Evolutionary conservation across 1,140 invertebrate genomes (phyloP).

Genomic region (Tachypleus tridentatus): DNA sequence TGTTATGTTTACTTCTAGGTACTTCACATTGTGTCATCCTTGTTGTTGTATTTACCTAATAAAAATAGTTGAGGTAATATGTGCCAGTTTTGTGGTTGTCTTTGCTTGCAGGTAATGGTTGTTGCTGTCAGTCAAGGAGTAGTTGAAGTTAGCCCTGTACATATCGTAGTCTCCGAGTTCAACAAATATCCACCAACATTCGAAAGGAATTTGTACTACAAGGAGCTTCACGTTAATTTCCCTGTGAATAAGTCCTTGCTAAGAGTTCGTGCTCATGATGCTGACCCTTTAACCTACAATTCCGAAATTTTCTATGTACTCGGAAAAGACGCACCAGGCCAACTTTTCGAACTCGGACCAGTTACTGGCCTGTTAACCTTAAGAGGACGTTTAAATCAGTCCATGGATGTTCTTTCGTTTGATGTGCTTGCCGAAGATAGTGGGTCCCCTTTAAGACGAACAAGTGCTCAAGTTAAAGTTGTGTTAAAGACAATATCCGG

Average conservation of each 20-base stretch:
- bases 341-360: neutral
- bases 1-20: too few relatives aligned
- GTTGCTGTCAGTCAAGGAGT: constrained; percentile 17
- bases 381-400: neutral
- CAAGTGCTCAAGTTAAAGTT: constrained; percentile 14
- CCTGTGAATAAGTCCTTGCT: constrained; percentile 11
- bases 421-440: constrained; percentile 17
- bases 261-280: constrained; percentile 14
- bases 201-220: constrained; percentile 15
- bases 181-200: constrained; percentile 18
- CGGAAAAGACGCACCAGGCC: constrained; percentile 5
- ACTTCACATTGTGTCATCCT: too few relatives aligned
- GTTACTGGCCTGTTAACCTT: neutral
- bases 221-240: constrained; percentile 11
- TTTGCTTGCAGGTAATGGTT: constrained; percentile 16
- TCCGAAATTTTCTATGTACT: constrained; percentile 19
- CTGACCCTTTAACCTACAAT: constrained; percentile 18
- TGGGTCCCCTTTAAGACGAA: constrained; percentile 15
- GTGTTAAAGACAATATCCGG: constrained; percentile 19
- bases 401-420: constrained; percentile 7
- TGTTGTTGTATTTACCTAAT: too few relatives aligned
- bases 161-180: constrained; percentile 14
- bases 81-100: neutral
- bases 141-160: constrained; percentile 8
- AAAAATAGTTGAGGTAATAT: too few relatives aligned